Percentiles rank a stretch among this genome's conserved stretches.
phyloP scores from a whole-genome alignment of 2,888 invertebrate genomes.

The Drosophila engyochracea region DNA sequence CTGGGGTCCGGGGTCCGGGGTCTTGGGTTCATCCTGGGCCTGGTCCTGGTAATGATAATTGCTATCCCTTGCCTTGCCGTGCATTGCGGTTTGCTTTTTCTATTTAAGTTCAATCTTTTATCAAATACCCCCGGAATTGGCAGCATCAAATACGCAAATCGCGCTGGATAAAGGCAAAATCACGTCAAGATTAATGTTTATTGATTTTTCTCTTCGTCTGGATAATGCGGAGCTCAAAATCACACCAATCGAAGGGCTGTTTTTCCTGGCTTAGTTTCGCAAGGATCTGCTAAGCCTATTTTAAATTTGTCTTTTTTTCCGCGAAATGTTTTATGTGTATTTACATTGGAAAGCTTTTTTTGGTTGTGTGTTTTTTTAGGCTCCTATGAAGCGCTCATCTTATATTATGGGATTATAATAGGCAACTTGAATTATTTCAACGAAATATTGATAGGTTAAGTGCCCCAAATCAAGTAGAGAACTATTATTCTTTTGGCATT shows the following conservation, averaged over 20 bases:
- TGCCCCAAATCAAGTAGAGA: not conserved
- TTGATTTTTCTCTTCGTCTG: constrained; percentile 69
- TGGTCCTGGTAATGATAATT: constrained; percentile 46
- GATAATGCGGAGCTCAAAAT: constrained; percentile 58
- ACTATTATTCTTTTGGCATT: not conserved
- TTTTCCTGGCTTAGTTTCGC: constrained; percentile 69
- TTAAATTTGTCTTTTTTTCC: constrained; percentile 56
- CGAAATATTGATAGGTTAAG: not conserved
- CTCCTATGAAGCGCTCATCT: not conserved
- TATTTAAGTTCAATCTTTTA: constrained; percentile 70
- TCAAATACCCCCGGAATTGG: constrained; percentile 46
- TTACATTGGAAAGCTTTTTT: constrained; percentile 56
- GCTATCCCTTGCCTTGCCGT: constrained; percentile 25
- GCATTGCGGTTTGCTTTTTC: constrained; percentile 18
- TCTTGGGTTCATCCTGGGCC: not conserved
- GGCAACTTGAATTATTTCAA: not conserved
- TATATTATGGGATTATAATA: not conserved
- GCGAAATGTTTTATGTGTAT: constrained; percentile 56
- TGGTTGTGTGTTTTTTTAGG: constrained; percentile 1
- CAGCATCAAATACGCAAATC: constrained; percentile 72
- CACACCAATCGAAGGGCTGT: constrained; percentile 27
- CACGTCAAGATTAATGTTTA: constrained; percentile 78
- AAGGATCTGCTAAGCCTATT: constrained; percentile 70
- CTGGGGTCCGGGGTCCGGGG: not conserved
- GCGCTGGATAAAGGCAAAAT: constrained; percentile 74